Evolutionary conservation across 2,797 vertebrate genomes (phyloP), one percentile per base, ranked within the genome.

Genomic region (Hippocampus kuda): DNA sequence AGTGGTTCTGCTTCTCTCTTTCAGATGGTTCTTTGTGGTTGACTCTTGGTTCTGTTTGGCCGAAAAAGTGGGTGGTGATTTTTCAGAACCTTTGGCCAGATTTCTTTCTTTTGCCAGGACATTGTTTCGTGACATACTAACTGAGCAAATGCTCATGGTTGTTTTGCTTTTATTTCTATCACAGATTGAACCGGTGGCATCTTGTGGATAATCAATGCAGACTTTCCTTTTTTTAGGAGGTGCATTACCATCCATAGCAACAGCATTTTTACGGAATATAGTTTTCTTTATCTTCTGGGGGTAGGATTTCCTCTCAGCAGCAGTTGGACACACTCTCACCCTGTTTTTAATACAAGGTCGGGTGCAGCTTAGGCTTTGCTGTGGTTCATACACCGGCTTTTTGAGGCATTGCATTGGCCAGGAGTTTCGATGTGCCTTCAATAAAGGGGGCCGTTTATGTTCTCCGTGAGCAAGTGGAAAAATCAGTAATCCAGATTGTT

Each of bases 111-210:
- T 83, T 1, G 67, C 30, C 51, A 84, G 48, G n/a, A 83, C 64
- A 12, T 85, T 85, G 72, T 82, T 85, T 67, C 67, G 80, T 0
- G 79, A 84, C 77, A 84, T 70, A 66, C 79, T 77, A 63, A 85
- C 84, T 2, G 75, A 72, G 74, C 79, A 86, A 54, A 65, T 2
- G 1, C 60, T 70, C 16, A 78, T 46, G 26, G 24, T 62, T 24
- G 72, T 67, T 26, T 70, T 48, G 38, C 11, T 48, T 2, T 54
- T 53, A 1, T n/a, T 48, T 54, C 18, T 59, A 49, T 74, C 48
- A 0, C 26, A 8, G 61, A 61, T 38, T 67, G 34, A 49, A 66
- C 3, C 1, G 20, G 5, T 6, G 9, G 54, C 12, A 26, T 70
- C 65, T 57, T 24, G 59, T n/a, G 2, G n/a, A 53, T 16, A 0